A percentile compares a stretch with the other conserved stretches of the same genome.
phyloP scores from a whole-genome alignment of 1,140 invertebrate genomes.

The Pseudomyrmex pallidus region DNA sequence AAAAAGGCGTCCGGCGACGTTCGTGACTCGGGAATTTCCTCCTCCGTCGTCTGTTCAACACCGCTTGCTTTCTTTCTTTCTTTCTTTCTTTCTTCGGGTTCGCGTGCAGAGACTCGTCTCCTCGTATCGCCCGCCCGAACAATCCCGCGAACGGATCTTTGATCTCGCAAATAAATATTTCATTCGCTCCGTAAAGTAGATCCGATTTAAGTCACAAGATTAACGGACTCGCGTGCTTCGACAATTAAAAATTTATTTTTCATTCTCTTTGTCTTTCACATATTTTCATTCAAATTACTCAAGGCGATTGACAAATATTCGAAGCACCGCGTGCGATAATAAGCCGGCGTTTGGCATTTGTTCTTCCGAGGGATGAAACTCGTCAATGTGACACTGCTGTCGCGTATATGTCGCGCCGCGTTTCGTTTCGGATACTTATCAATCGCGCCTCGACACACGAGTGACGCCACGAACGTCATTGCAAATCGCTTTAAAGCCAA shows the following conservation, averaged over 20 bases:
- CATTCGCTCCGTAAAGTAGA: background rate
- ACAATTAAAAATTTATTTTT: conserved; percentile 25
- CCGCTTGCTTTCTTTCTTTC: background rate
- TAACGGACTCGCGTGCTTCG: background rate
- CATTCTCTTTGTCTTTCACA: background rate
- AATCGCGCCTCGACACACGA: background rate
- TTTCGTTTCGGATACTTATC: too few species aligned
- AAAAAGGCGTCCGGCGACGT: conserved; percentile 64
- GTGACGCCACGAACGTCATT: background rate
- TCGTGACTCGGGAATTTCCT: conserved; percentile 49
- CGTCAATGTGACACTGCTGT: too few species aligned
- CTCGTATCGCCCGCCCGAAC: background rate
- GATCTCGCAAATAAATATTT: conserved; percentile 29
- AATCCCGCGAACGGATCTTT: background rate
- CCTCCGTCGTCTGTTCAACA: background rate
- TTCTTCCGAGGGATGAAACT: too few species aligned
- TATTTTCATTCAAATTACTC: too few species aligned
- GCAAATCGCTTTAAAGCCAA: conserved; percentile 2
- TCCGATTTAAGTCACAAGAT: background rate
- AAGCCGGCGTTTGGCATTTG: too few species aligned
- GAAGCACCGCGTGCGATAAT: too few species aligned
- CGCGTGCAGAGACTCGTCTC: background rate
- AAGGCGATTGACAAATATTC: too few species aligned
- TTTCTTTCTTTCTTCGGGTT: background rate
- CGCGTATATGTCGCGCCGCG: too few species aligned